phyloP scores from a whole-genome alignment of 2,888 invertebrate species.

The Caenorhabditis sinica region DNA sequence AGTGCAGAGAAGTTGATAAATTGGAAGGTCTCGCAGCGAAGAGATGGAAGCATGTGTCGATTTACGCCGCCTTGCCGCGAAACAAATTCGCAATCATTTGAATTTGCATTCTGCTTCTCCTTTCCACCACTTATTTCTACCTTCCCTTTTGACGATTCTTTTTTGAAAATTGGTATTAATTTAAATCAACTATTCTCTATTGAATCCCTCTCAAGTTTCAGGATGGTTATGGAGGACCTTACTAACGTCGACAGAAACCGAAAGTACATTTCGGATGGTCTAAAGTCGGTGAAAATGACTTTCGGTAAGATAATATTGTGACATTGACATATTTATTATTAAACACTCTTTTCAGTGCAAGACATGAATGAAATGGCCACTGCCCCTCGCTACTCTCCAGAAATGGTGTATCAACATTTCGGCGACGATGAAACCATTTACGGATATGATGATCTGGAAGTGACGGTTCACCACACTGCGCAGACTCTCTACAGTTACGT shows the following conservation, averaged over 20 bases:
- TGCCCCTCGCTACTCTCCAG: slow-evolving; percentile 86
- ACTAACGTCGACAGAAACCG: slow-evolving; percentile 31
- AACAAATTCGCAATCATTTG: slow-evolving; percentile 26
- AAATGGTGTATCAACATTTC: slow-evolving; percentile 95
- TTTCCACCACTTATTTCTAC: background rate
- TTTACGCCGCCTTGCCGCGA: slow-evolving; percentile 46
- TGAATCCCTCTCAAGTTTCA: slow-evolving; percentile 27
- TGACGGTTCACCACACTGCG: slow-evolving; percentile 91
- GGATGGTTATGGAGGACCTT: slow-evolving; percentile 67
- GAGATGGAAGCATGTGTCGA: slow-evolving; percentile 9
- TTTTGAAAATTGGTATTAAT: too few species aligned
- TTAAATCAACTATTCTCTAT: background rate
- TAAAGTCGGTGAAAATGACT: slow-evolving; percentile 72
- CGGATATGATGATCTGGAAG: slow-evolving; percentile 92
- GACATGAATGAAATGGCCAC: slow-evolving; percentile 67
- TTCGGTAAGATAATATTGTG: slow-evolving; percentile 71
- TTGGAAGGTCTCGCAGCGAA: slow-evolving; percentile 45
- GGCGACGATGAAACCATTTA: slow-evolving; percentile 95
- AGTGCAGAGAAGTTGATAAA: background rate
- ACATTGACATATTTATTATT: background rate
- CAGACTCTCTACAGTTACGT: slow-evolving; percentile 91
- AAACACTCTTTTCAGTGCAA: slow-evolving; percentile 67
- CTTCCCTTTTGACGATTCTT: too few species aligned
- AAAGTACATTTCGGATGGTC: slow-evolving; percentile 71
- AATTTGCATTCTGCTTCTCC: slow-evolving; percentile 24